A percentile compares a stretch with the other conserved stretches of the same genome.
phyloP scores from a whole-genome alignment of 2,888 invertebrate genomes.

The Plebejus anna region DNA sequence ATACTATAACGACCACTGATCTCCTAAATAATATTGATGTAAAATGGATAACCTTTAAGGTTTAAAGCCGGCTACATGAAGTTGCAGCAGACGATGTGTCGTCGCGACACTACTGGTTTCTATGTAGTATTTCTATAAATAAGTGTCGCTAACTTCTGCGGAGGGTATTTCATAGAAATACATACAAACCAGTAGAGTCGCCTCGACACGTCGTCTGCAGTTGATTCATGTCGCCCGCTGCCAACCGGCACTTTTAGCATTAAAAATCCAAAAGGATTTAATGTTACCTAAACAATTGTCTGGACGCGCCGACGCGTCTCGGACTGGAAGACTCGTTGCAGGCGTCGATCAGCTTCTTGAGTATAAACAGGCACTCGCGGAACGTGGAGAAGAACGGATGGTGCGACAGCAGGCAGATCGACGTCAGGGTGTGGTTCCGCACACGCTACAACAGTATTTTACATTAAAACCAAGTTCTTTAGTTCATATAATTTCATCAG shows the following conservation, averaged over 20 bases:
- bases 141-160: too few species aligned
- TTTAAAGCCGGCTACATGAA: too few species aligned
- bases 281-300: slow-evolving; percentile 88
- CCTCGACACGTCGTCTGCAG: too few species aligned
- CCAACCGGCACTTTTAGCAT: too few species aligned
- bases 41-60: too few species aligned
- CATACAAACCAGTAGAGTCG: too few species aligned
- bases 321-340: slow-evolving; percentile 97
- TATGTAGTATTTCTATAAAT: too few species aligned
- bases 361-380: slow-evolving; percentile 96
- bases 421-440: slow-evolving; percentile 96
- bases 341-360: slow-evolving; percentile 97
- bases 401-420: slow-evolving; percentile 98
- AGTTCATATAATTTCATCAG: not conserved
- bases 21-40: too few species aligned
- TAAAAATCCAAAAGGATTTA: not conserved
- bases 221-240: too few species aligned
- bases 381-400: slow-evolving; percentile 99
- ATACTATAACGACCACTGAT: slow-evolving; percentile 40
- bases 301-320: slow-evolving; percentile 92
- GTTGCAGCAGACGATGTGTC: too few species aligned
- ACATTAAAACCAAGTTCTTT: not conserved
- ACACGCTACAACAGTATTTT: slow-evolving; percentile 79
- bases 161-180: too few species aligned
- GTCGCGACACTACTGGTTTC: too few species aligned